phyloP scores from a whole-genome alignment of 2,888 invertebrate genomes.

The Luperina nickerlii region DNA sequence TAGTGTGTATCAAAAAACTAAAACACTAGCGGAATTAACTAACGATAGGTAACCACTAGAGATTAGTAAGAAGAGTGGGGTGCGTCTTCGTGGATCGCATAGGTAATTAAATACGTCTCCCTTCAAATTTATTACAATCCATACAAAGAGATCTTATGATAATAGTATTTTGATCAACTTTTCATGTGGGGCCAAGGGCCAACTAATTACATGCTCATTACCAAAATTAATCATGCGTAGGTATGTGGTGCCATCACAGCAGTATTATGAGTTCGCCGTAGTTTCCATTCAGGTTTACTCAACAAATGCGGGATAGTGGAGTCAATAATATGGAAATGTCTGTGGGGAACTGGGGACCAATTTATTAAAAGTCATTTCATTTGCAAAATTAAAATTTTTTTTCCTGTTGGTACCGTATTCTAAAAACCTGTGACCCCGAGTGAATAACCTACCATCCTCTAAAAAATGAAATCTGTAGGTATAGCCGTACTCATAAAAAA shows the following conservation, averaged over 20 bases:
- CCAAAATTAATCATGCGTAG: neutral
- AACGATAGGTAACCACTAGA: too few species aligned
- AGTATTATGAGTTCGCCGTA: neutral
- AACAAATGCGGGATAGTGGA: neutral
- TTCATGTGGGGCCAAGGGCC: neutral
- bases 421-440: neutral
- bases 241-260: neutral
- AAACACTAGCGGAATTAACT: too few species aligned
- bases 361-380: neutral
- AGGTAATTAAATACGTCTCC: neutral
- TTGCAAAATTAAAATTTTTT: neutral
- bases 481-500: neutral
- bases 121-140: neutral
- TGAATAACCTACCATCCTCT: neutral
- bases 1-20: too few species aligned
- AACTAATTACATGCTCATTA: neutral
- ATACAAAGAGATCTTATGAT: neutral
- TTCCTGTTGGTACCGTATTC: neutral
- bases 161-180: neutral
- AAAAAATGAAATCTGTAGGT: neutral
- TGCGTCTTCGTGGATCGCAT: too few species aligned
- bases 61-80: too few species aligned
- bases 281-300: neutral
- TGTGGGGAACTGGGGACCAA: neutral
- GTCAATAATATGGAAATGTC: neutral